Evolutionary conservation across 2,113 vertebrate species (phyloP), one percentile per base, ranked within the genome.

Genomic region (Ammospiza caudacuta): DNA sequence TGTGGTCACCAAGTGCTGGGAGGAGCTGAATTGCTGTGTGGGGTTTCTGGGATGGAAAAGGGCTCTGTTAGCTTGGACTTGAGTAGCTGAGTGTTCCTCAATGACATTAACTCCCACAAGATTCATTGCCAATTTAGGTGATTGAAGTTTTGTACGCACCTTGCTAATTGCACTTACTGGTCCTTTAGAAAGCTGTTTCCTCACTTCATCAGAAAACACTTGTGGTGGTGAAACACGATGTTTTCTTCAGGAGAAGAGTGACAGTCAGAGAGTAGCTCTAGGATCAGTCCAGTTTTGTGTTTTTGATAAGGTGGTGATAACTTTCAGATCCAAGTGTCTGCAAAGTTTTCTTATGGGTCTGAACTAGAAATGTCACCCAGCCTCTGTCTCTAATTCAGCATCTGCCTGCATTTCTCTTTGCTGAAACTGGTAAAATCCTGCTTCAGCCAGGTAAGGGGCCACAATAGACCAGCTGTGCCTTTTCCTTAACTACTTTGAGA

Each of bases 81-180:
- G 9, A 89, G 84, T 77, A 46, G 67, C 82, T 72, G 80, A 61
- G 47, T 89, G 63, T 51, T 63, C 95, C 37, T 93, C 73, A 82
- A 14, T 44, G 84, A 16, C 54, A 12, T 88, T 68, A 55, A 84
- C 39, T 86, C 70, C 90, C 91, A 70, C 75, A 72, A 74, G 19
- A 22, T 95, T 79, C 70, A 92, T 90, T 91, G 59, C 39, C 92
- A 89, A 89, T 90, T 47, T 22, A 72, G 43, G 15, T 83, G 43
- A n/a, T 16, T 44, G 21, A 58, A 83, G 64, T 95, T 92, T 83
- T 88, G 27, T 72, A 58, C 85, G 29, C 28, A 20, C 63, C 61
- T 83, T 46, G 68, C 59, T 80, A 83, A 69, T 62, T 80, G 77
- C 74, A 74, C 62, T 76, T 67, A 2, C 0, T 43, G 20, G 19